Conservation (phyloP, 2,113 vertebrate genomes). For the Euleptes europaea region DNA sequence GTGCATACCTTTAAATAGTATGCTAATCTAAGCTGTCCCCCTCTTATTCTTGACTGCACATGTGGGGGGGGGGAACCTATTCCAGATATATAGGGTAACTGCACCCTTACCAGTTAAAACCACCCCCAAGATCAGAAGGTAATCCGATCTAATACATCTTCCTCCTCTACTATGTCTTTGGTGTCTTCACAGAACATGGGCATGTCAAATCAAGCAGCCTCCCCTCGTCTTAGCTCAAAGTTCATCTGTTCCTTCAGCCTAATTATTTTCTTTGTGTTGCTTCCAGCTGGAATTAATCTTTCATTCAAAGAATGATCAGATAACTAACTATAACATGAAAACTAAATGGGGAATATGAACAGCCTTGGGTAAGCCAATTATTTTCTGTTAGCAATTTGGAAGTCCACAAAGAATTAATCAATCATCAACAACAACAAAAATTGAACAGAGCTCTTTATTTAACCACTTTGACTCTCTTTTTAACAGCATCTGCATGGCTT, state of each 20-base stretch:
- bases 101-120: no score
- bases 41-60: no score
- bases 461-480: constrained; percentile 64
- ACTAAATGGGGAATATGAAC: constrained; percentile 61
- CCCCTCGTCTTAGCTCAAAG: background rate
- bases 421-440: constrained; percentile 54
- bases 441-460: constrained; percentile 73
- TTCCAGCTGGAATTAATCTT: background rate
- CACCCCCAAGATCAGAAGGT: no score
- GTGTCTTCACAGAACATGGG: no score
- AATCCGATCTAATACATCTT: no score
- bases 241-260: background rate
- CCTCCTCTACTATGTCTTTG: no score
- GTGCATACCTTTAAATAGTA: no score
- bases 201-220: background rate
- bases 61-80: no score
- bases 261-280: background rate
- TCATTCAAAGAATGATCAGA: constrained; percentile 29
- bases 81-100: no score
- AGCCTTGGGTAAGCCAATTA: constrained; percentile 57
- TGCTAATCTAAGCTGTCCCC: no score
- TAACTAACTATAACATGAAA: constrained; percentile 15
- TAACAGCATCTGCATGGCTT: constrained; percentile 53
- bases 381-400: constrained; percentile 61
- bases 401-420: constrained; percentile 62